Evolutionary conservation across 2,888 invertebrate genomes (phyloP), one percentile per base, ranked within the genome.

Genomic region (Euphydryas editha): DNA sequence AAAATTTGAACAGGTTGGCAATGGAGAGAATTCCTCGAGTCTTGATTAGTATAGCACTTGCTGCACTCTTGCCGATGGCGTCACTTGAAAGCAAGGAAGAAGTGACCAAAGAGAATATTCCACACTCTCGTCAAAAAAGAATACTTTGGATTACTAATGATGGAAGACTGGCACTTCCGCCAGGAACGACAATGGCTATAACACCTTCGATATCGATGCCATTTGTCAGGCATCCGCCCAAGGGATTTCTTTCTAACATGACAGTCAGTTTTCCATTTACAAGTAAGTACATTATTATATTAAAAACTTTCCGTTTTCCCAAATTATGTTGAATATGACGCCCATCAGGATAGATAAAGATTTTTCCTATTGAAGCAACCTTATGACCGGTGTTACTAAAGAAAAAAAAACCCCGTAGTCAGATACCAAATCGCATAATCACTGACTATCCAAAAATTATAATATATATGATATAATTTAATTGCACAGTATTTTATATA

Each of bases 81-180:
- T 85, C 91, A 62, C 81, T 85, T 1, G 80, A 85, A 61, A 77
- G 72, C 68, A 80, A 83, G 59, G 86, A 86, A 44, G 80, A 80
- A 24, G 69, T 83, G 51, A 81, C 87, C 44, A 90, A 91, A 73
- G 88, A 93, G 71, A 82, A 92, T 70, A 81, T 89, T 73, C 93
- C 94, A 44, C 96, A 96, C 86, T 96, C 96, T 47, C 93, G 97
- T 69, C 96, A 96, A 83, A 97, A 97, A 83, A 94, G 97, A 79
- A 93, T 97, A 75, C 92, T 97, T 51, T 97, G 97, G 97, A 94
- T 97, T 72, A 97, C 97, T 11, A 96, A 96, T 72, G 97, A 97
- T 82, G 97, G 97, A 1, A 93, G 97, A 7, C 86, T 97, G 77
- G 97, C 97, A 0, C 82, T 97, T 73, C 97, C 97, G 1, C 97